A percentile compares a stretch with the other conserved stretches of the same genome.
Conservation (phyloP, 2,888 invertebrate species). For the Gerris lacustris region DNA sequence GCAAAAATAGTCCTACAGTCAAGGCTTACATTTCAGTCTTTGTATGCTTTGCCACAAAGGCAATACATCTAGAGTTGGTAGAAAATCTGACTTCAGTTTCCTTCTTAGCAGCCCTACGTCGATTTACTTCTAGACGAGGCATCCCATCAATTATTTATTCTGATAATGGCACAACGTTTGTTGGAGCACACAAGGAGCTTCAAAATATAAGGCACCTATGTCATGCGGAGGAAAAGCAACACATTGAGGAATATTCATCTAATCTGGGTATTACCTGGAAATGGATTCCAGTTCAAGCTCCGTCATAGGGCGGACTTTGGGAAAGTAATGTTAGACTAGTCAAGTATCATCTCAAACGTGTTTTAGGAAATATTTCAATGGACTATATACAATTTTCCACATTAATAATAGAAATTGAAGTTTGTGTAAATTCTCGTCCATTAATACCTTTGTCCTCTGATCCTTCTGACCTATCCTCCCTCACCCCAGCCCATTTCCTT, state of each 20-base stretch:
- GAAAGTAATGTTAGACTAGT: slow-evolving; percentile 14
- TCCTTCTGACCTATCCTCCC: slow-evolving; percentile 12
- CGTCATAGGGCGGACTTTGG: slow-evolving; percentile 18
- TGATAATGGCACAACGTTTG: slow-evolving; percentile 14
- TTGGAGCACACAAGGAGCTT: slow-evolving; percentile 11
- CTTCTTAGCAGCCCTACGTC: slow-evolving; percentile 5
- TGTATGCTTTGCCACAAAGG: slow-evolving; percentile 14
- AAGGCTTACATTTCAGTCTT: slow-evolving; percentile 12
- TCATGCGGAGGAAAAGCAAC: slow-evolving; percentile 1
- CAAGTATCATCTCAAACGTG: slow-evolving; percentile 11
- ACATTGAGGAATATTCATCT: background rate
- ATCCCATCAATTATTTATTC: slow-evolving; percentile 8
- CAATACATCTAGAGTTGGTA: slow-evolving; percentile 11
- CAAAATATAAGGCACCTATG: slow-evolving; percentile 13
- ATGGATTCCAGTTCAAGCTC: slow-evolving; percentile 17
- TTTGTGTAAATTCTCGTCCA: slow-evolving; percentile 18
- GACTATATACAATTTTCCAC: slow-evolving; percentile 16
- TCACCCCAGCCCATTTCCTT: slow-evolving; percentile 30
- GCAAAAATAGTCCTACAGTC: slow-evolving; percentile 7
- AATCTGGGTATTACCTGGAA: slow-evolving; percentile 10
- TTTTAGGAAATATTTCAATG: slow-evolving; percentile 9
- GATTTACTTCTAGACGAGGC: slow-evolving; percentile 13
- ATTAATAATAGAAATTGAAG: slow-evolving; percentile 15
- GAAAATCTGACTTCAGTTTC: slow-evolving; percentile 4
- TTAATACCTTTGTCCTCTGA: slow-evolving; percentile 14